Base-by-base conservation (phyloP, 2,797 vertebrate genomes). In the Atherinosoma microstoma region DNA sequence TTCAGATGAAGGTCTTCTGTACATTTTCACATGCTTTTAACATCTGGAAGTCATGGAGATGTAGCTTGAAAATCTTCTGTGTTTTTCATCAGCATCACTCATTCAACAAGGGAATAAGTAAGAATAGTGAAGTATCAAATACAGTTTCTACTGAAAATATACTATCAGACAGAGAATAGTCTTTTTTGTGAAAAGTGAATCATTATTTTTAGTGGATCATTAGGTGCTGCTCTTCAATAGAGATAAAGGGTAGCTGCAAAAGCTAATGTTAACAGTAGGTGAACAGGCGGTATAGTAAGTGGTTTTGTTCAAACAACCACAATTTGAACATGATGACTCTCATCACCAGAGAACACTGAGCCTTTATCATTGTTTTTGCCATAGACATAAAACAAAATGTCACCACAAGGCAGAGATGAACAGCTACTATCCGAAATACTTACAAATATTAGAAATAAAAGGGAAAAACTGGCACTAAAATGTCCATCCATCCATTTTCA, bases 101-200 rank as follows among this genome's bases (percentile, higher is more conserved):
- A 47, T 47, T 47, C 45, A 47, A n/a, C 7, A 47, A 47, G 45
- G 45, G 7, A 47, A 47, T 9, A 8, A 47, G 45, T 7, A 2
- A 47, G 42, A 45, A 42, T 42, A 16, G 40, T 42, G 13, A 36
- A 38, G 3, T 47, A 7, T 5, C 4, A 12, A 38, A 3, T 38
- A 15, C 13, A 18, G 40, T 16, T 42, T 16, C 6, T 47, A 7
- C 40, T 18, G n/a, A 18, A 9, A 47, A n/a, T 32, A 47, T 9
- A 3, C 45, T 38, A 47, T 20, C 18, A 45, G 2, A n/a, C 18
- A 45, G 2, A n/a, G 8, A 9, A n/a, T 47, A 8, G 6, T 9
- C 20, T 65, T 9, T 58, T 67, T 30, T 56, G 29, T 32, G 1
- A 24, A 53, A 65, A 58, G 30, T 35, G 5, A 68, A 49, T 49